These are phyloP conservation scores for Augochlorella aurata DNA, from an alignment of 2,888 invertebrate genomes.

Conservation along the genomic window DNA sequence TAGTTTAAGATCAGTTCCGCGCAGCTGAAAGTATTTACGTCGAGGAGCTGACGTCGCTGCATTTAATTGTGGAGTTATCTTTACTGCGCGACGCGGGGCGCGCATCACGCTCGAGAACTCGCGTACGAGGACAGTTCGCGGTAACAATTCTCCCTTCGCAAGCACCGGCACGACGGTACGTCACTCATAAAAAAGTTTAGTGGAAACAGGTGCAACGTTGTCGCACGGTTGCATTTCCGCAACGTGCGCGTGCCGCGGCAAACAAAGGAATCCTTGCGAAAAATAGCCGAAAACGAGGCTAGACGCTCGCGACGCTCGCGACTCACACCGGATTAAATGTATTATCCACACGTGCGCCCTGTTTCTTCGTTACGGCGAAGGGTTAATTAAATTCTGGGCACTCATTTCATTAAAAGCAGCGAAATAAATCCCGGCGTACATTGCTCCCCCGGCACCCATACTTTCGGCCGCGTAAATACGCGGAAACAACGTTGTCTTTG, in stretches of 20 bases:
- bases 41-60: neutral
- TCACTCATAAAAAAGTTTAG: constrained; percentile 37
- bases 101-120: neutral
- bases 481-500: neutral
- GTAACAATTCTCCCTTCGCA: constrained; percentile 24
- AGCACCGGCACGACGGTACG: constrained; percentile 9
- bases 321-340: constrained; percentile 30
- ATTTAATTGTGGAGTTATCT: neutral
- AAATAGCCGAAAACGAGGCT: constrained; percentile 35
- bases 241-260: constrained; percentile 20
- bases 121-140: constrained; percentile 1
- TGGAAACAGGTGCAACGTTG: constrained; percentile 23
- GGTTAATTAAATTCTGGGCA: constrained; percentile 58
- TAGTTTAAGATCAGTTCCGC: neutral
- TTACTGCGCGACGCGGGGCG: too few species aligned
- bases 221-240: constrained; percentile 30
- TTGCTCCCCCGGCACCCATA: neutral
- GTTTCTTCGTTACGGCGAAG: constrained; percentile 38
- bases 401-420: constrained; percentile 50
- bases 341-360: constrained; percentile 4
- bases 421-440: constrained; percentile 38
- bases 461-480: neutral
- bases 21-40: neutral
- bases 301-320: neutral
- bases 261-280: constrained; percentile 37